A percentile compares a stretch with the other conserved stretches of the same genome.
Evolutionary conservation across 2,888 invertebrate genomes (phyloP).

Genomic region (Pherbina coryleti): DNA sequence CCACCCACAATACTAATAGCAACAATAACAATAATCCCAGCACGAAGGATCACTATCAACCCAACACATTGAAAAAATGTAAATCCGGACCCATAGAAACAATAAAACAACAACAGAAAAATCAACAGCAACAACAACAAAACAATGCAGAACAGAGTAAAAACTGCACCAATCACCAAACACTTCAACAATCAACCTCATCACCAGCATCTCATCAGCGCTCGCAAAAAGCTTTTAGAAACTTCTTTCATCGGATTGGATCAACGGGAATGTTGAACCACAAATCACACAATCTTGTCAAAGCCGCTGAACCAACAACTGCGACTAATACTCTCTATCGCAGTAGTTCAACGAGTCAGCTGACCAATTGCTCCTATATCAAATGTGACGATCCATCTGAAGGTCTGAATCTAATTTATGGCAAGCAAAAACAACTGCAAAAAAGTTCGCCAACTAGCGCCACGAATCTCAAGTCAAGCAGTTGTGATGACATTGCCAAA

Average conservation of each 20-base stretch:
- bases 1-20: conserved; percentile 54
- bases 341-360: conserved; percentile 82
- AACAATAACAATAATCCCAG: conserved; percentile 42
- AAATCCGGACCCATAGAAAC: conserved; percentile 74
- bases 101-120: conserved; percentile 57
- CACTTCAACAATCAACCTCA: conserved; percentile 45
- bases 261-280: conserved; percentile 81
- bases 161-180: conserved; percentile 33
- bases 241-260: conserved; percentile 82
- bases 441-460: conserved; percentile 67
- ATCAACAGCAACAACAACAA: conserved; percentile 50
- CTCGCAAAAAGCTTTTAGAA: conserved; percentile 75
- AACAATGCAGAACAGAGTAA: conserved; percentile 22
- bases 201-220: conserved; percentile 50
- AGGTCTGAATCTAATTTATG: conserved; percentile 77
- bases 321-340: conserved; percentile 72
- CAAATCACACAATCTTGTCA: conserved; percentile 66
- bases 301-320: conserved; percentile 63
- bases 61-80: conserved; percentile 71
- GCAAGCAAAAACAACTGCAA: conserved; percentile 56
- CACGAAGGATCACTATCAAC: conserved; percentile 51
- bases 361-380: conserved; percentile 77
- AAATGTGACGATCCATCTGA: conserved; percentile 87
- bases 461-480: conserved; percentile 74
- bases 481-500: conserved; percentile 80